phyloP scores from a whole-genome alignment of 35 echinoderm and acorn worm species.

The Strongylocentrotus purpuratus region DNA sequence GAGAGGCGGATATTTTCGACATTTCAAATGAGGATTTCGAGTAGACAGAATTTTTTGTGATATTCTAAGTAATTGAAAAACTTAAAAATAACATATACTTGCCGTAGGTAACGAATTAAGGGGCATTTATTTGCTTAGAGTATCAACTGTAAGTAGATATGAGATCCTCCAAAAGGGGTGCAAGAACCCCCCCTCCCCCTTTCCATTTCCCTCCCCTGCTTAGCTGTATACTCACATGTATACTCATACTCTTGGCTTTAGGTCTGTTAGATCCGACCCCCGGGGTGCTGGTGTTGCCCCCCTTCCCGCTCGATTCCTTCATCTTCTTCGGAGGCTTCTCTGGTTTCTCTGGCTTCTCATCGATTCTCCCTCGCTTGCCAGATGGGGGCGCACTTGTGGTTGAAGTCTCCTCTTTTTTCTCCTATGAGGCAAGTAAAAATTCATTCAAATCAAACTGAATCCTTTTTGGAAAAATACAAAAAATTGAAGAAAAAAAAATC shows the following conservation, averaged over 20 bases:
- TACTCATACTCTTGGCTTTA: constrained; percentile 88
- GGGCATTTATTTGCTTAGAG: no score
- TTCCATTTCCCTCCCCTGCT: neutral
- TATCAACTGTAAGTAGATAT: no score
- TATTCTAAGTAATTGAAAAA: no score
- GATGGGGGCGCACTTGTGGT: constrained; percentile 27
- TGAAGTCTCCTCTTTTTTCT: constrained; percentile 60
- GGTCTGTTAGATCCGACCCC: constrained; percentile 55
- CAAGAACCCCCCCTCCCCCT: neutral
- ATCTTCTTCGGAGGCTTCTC: constrained; percentile 90
- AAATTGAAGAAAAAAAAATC: no score
- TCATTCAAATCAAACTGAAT: neutral
- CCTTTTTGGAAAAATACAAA: neutral
- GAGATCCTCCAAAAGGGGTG: no score
- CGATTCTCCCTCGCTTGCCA: constrained; percentile 81
- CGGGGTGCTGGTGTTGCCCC: constrained; percentile 49
- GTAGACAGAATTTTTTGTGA: no score
- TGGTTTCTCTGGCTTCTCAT: constrained; percentile 86
- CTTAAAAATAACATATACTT: no score
- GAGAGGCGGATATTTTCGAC: no score
- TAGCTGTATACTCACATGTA: constrained; percentile 67
- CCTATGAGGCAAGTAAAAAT: neutral
- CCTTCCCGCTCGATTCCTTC: constrained; percentile 85
- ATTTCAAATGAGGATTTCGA: no score
- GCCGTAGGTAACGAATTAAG: no score